A percentile compares a stretch with the other conserved stretches of the same genome.
phyloP scores from a whole-genome alignment of 1,140 invertebrate species.

The Ceratitis capitata region DNA sequence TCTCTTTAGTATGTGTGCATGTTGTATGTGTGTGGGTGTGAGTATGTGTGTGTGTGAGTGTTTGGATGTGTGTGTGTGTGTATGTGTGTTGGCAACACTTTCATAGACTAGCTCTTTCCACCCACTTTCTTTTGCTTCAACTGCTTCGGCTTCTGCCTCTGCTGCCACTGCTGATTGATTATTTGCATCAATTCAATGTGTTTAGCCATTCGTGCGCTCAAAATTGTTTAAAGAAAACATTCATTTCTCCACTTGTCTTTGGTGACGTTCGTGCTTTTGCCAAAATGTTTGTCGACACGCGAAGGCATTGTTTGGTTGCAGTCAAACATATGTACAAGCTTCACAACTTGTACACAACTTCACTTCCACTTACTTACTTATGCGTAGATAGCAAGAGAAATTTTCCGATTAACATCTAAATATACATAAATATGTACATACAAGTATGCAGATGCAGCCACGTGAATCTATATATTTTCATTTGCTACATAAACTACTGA shows the following conservation, averaged over 20 bases:
- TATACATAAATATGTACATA: not conserved
- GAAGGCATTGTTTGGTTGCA: not conserved
- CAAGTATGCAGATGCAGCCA: no score
- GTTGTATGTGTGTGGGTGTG: not conserved
- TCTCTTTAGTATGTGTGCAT: not conserved
- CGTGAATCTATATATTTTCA: no score
- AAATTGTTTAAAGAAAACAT: not conserved
- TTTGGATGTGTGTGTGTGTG: not conserved
- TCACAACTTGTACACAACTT: not conserved
- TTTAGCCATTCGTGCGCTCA: not conserved
- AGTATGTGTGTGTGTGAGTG: not conserved
- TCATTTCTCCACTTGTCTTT: conserved; percentile 30
- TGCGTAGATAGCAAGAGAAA: not conserved
- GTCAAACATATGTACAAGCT: not conserved
- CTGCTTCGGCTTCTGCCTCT: no score
- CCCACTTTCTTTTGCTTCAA: conserved; percentile 37
- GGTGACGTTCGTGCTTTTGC: conserved; percentile 24
- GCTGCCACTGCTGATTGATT: not conserved
- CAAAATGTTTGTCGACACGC: conserved; percentile 21
- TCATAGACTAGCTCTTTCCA: not conserved
- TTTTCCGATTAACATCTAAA: not conserved
- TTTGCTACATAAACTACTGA: not conserved
- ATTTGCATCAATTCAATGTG: not conserved
- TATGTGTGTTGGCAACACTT: not conserved
- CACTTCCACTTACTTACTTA: not conserved